Percentiles rank a stretch among this genome's conserved stretches.
Evolutionary conservation across 1,140 invertebrate genomes (phyloP).

Genomic region (Euwallacea similis): DNA sequence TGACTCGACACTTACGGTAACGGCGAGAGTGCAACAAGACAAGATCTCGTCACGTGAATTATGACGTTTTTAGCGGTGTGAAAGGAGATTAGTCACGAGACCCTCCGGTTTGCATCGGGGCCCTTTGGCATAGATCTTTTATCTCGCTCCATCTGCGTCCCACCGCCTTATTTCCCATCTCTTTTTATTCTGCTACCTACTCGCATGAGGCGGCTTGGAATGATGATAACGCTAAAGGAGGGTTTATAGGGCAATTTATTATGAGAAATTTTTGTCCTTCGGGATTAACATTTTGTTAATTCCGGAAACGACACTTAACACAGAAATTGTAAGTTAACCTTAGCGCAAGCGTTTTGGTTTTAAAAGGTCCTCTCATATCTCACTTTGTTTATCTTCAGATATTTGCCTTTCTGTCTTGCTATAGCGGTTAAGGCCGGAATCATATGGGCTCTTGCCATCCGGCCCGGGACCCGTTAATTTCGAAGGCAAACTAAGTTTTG

Average conservation of each 20-base stretch:
- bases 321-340: background rate
- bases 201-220: slow-evolving; percentile 3
- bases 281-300: too few species aligned
- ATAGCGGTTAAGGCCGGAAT: slow-evolving; percentile 21
- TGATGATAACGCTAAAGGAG: background rate
- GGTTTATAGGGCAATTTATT: slow-evolving; percentile 4
- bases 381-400: slow-evolving; percentile 18
- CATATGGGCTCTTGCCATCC: slow-evolving; percentile 15
- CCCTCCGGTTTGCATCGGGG: slow-evolving; percentile 21
- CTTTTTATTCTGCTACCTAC: background rate
- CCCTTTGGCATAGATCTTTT: slow-evolving; percentile 12
- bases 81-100: slow-evolving; percentile 41
- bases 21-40: slow-evolving; percentile 31
- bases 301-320: too few species aligned
- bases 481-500: slow-evolving; percentile 19
- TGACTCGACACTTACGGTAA: slow-evolving; percentile 35
- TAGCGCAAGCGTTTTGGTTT: background rate
- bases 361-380: slow-evolving; percentile 14
- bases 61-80: slow-evolving; percentile 38
- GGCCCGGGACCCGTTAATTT: slow-evolving; percentile 10
- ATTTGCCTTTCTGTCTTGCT: slow-evolving; percentile 26
- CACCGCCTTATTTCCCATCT: slow-evolving; percentile 10
- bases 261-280: background rate
- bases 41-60: slow-evolving; percentile 39
- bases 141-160: slow-evolving; percentile 10